Conservation (phyloP, 2,797 vertebrate genomes). For the Fringilla coelebs region DNA sequence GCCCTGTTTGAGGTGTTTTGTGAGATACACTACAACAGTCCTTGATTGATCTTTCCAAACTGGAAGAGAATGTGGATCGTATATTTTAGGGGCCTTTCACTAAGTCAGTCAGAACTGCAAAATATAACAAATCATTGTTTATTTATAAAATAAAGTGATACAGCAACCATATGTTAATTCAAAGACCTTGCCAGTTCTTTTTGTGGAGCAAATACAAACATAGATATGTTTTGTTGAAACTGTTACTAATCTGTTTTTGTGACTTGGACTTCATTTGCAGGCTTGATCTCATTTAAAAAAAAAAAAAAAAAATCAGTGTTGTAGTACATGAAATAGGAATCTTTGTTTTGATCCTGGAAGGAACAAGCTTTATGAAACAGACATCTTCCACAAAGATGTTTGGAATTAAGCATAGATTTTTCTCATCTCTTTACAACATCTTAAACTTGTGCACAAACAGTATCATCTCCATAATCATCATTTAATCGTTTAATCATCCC, state of each 20-base stretch:
- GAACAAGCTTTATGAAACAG: neutral
- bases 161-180: neutral
- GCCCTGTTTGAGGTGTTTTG: neutral
- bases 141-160: neutral
- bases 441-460: neutral
- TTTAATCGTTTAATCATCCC: neutral
- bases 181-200: neutral
- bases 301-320: neutral
- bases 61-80: neutral
- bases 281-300: neutral
- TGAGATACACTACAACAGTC: neutral
- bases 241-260: neutral
- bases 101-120: neutral
- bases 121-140: neutral
- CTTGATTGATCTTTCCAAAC: neutral
- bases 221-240: neutral
- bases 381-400: neutral
- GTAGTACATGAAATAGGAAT: neutral
- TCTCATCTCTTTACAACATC: neutral
- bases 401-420: neutral
- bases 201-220: neutral
- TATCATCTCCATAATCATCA: neutral
- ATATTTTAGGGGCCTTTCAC: neutral
- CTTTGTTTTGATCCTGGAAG: neutral
- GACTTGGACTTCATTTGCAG: neutral